Evolutionary conservation across 2,797 vertebrate species (phyloP).

Genomic region (Molossus molossus): DNA sequence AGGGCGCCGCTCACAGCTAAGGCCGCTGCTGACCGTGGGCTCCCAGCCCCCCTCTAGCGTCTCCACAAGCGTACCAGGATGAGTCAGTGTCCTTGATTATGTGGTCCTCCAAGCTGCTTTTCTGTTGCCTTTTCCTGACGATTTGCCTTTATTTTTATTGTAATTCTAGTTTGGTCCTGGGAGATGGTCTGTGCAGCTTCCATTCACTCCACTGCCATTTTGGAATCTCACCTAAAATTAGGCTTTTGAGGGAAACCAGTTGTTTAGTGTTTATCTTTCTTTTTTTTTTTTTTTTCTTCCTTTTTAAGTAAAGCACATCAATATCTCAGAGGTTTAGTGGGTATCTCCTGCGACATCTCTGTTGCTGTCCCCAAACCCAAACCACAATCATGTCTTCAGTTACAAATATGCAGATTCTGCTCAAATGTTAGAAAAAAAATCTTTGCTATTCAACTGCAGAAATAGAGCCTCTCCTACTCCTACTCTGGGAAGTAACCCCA

Average conservation of each 20-base stretch:
- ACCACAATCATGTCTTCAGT: neutral
- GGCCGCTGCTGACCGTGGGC: too few species aligned
- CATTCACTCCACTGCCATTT: too few species aligned
- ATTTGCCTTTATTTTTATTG: too few species aligned
- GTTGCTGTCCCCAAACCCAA: neutral
- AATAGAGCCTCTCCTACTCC: neutral
- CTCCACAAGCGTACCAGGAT: too few species aligned
- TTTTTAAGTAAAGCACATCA: neutral
- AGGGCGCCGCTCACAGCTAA: too few species aligned
- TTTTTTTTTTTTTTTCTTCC: neutral
- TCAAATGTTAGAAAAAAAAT: slow-evolving; percentile 1
- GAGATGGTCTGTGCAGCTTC: too few species aligned
- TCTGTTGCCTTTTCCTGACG: too few species aligned
- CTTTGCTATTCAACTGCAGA: neutral
- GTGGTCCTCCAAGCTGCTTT: too few species aligned
- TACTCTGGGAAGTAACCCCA: neutral
- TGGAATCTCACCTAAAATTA: too few species aligned
- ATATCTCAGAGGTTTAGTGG: neutral
- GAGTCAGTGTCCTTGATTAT: too few species aligned
- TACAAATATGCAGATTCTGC: neutral
- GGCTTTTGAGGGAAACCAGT: slow-evolving; percentile 25
- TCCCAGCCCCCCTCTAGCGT: too few species aligned
- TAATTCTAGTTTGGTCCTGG: too few species aligned
- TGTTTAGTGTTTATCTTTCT: neutral
- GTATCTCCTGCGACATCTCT: neutral